Evolutionary conservation across 1,140 invertebrate species (phyloP), one percentile per base, ranked within the genome.

Genomic region (Thaumetopoea pityocampa): DNA sequence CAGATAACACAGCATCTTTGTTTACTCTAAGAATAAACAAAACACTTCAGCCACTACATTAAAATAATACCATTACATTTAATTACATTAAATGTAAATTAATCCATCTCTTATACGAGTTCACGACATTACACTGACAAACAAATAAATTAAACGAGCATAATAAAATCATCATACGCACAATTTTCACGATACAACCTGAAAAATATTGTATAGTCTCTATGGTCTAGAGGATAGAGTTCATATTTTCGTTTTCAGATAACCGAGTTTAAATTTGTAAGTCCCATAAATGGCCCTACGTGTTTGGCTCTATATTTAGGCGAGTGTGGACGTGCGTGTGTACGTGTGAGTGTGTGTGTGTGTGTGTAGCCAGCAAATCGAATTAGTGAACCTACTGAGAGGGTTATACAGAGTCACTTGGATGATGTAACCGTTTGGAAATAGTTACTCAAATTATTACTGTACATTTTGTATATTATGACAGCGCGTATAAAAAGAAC

Each of bases 141-240:
- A 45, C 42, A 45, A 36, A 45, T 45, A 36, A 36, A 36, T 45
- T 45, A 45, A 30, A 17, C 17, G 24, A 18, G 26, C 22, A 28
- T 45, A 45, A 45, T 45, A 45, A 45, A 45, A 29, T 36, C 33
- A 27, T 45, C 32, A 26, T 45, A 35, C n/a, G 18, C 3, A 30
- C 18, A 35, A 20, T 11, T 26, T 24, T 36, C 24, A n/a, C 0
- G 16, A 9, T 19, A 15, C 15, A 27, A 0, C 11, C 16, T 6
- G n/a, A 6, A 7, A 22, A 23, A 22, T 22, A 1, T 19, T 15
- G 9, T 9, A 7, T 19, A 15, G 4, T 0, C 6, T 9, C n/a
- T 30, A 30, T 30, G 11, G 0, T n/a, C 5, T 9, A 22, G 1
- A 6, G 1, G 2, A 20, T 20, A 34, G 12, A 11, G 18, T 5